A percentile compares a stretch with the other conserved stretches of the same genome.
Conservation (phyloP, 2,888 invertebrate species). For the Eudasyphora cyanicolor region DNA sequence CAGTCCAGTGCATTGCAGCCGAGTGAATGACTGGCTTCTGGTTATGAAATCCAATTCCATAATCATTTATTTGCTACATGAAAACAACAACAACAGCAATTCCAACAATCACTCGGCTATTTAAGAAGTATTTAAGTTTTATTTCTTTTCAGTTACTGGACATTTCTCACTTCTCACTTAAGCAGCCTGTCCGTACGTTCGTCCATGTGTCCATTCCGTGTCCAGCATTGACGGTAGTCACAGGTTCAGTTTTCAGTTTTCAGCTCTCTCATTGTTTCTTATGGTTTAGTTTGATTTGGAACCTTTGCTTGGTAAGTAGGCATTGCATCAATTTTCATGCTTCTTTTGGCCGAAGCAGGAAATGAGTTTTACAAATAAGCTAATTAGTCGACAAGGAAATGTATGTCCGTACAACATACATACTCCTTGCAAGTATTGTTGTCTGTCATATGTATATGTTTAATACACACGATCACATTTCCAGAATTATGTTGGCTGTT, state of each 20-base stretch:
- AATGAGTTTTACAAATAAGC: slow-evolving; percentile 61
- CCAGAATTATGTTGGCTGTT: too few relatives aligned
- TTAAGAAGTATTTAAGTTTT: slow-evolving; percentile 59
- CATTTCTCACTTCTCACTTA: slow-evolving; percentile 58
- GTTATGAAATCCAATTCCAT: slow-evolving; percentile 65
- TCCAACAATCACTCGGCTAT: neutral
- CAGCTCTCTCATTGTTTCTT: slow-evolving; percentile 8
- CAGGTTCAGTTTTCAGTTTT: slow-evolving; percentile 21
- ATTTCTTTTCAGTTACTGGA: slow-evolving; percentile 40
- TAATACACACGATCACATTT: neutral
- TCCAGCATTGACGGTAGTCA: neutral
- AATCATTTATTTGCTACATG: slow-evolving; percentile 46
- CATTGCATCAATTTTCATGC: slow-evolving; percentile 2
- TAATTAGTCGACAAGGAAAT: slow-evolving; percentile 62
- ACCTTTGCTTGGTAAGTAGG: slow-evolving; percentile 11
- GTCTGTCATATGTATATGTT: neutral
- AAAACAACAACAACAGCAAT: neutral
- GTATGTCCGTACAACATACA: slow-evolving; percentile 13
- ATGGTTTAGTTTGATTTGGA: slow-evolving; percentile 40
- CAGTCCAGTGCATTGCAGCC: too few relatives aligned
- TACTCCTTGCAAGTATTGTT: too few relatives aligned
- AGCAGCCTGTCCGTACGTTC: slow-evolving; percentile 31
- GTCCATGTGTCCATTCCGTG: slow-evolving; percentile 15
- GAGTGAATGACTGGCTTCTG: slow-evolving; percentile 55
- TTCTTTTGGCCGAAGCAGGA: slow-evolving; percentile 58